Percentiles rank a stretch among this genome's conserved stretches.
These are phyloP conservation scores for Diaphora mendica DNA, from an alignment of 2,888 invertebrate species.

Conservation along the genomic window DNA sequence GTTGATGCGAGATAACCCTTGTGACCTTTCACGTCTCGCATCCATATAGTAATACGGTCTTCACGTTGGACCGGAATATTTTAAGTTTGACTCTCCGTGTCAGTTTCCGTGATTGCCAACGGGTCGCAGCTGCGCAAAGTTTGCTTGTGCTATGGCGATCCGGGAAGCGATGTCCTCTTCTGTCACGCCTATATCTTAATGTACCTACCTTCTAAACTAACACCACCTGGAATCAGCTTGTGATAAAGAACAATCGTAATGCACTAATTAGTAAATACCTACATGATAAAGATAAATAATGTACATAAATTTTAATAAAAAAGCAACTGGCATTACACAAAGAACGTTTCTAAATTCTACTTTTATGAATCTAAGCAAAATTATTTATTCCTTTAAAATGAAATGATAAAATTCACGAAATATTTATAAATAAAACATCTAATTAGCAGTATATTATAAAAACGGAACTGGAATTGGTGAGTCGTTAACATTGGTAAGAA, in stretches of 20 bases:
- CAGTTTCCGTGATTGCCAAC: too few species aligned
- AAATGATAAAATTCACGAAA: constrained; percentile 48
- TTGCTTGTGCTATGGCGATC: too few species aligned
- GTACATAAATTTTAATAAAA: constrained; percentile 30
- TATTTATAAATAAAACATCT: constrained; percentile 63
- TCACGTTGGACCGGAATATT: too few species aligned
- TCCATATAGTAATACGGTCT: too few species aligned
- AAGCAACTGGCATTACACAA: constrained; percentile 41
- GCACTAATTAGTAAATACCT: background rate
- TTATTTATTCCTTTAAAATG: constrained; percentile 47
- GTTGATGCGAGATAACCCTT: too few species aligned
- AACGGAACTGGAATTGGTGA: constrained; percentile 69
- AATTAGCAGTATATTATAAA: constrained; percentile 77
- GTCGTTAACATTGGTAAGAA: constrained; percentile 72
- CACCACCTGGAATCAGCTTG: background rate
- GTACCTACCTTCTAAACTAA: background rate
- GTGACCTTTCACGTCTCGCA: too few species aligned
- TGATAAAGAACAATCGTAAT: background rate
- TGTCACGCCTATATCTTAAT: background rate
- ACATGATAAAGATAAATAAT: background rate
- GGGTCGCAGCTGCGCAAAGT: too few species aligned
- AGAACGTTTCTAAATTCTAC: constrained; percentile 34
- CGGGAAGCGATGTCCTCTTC: too few species aligned
- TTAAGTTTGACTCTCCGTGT: too few species aligned
- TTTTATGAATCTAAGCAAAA: constrained; percentile 47